Evolutionary conservation across 1,140 invertebrate species (phyloP).

Genomic region (Rhagoletis zephyria): DNA sequence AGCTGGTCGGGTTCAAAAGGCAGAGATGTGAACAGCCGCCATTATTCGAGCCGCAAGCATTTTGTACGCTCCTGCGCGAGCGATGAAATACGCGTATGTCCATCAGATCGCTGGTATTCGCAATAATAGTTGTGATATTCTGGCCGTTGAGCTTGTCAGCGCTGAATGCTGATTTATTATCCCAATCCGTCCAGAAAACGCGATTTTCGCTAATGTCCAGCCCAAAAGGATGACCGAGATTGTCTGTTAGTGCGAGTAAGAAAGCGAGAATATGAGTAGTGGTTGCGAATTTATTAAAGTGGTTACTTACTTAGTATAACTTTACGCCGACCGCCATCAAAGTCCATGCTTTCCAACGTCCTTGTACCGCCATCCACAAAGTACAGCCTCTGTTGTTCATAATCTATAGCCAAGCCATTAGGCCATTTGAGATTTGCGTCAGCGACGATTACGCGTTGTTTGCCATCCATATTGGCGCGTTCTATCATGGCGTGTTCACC

Average conservation of each 20-base stretch:
- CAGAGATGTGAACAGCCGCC: conserved; percentile 92
- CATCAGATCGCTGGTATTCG: conserved; percentile 84
- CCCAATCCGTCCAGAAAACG: conserved; percentile 92
- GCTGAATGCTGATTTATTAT: conserved; percentile 82
- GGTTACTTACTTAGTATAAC: too few species aligned
- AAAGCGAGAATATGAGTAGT: conserved; percentile 10
- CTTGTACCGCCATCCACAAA: conserved; percentile 88
- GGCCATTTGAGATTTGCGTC: conserved; percentile 84
- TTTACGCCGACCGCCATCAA: conserved; percentile 84
- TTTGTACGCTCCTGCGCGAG: conserved; percentile 76
- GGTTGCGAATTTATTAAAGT: too few species aligned
- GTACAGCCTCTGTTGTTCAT: conserved; percentile 80
- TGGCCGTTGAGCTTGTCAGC: conserved; percentile 84
- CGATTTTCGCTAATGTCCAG: conserved; percentile 87
- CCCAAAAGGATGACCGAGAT: conserved; percentile 87
- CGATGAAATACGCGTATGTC: conserved; percentile 89
- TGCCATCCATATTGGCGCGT: conserved; percentile 90
- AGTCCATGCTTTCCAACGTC: conserved; percentile 85
- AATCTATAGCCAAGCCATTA: conserved; percentile 87
- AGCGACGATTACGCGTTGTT: conserved; percentile 79
- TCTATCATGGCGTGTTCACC: conserved; percentile 87
- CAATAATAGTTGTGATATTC: conserved; percentile 78
- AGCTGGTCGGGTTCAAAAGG: conserved; percentile 82
- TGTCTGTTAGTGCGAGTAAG: conserved; percentile 64
- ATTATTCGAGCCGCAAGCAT: conserved; percentile 84